Evolutionary conservation across 2,888 invertebrate genomes (phyloP).

Genomic region (Philereme vetulata): DNA sequence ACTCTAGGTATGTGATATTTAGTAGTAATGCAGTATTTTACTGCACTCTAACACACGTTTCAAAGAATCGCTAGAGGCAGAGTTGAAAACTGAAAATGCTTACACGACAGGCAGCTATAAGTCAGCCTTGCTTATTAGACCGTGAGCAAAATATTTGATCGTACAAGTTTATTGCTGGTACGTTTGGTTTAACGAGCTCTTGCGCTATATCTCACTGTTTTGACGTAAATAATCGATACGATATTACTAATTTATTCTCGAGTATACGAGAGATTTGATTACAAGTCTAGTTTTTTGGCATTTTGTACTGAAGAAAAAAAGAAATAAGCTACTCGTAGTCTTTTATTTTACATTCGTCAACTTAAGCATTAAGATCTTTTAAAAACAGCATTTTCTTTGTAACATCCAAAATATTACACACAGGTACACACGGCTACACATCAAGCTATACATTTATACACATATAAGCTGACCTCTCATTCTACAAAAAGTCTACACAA

Average conservation of each 20-base stretch:
- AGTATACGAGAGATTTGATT: background rate
- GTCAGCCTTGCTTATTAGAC: constrained; percentile 25
- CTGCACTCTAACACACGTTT: no score
- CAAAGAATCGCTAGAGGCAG: no score
- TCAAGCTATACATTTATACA: no score
- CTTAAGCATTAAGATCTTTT: background rate
- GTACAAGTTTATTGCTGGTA: constrained; percentile 25
- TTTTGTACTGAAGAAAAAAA: no score
- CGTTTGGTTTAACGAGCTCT: constrained; percentile 25
- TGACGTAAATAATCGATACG: constrained; percentile 18
- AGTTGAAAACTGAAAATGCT: no score
- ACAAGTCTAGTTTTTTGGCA: no score
- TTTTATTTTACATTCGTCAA: background rate
- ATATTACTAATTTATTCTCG: background rate
- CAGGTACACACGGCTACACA: no score
- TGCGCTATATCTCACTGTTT: constrained; percentile 15
- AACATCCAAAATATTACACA: background rate
- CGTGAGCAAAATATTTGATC: constrained; percentile 28
- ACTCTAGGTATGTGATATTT: no score
- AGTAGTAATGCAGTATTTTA: no score
- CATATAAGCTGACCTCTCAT: no score
- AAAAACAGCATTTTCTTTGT: background rate
- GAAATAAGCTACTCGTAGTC: background rate
- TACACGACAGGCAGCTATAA: constrained; percentile 4
- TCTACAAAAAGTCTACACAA: no score